Base-by-base conservation (phyloP, 2,113 vertebrate species). In the Odontophorus gujanensis region DNA sequence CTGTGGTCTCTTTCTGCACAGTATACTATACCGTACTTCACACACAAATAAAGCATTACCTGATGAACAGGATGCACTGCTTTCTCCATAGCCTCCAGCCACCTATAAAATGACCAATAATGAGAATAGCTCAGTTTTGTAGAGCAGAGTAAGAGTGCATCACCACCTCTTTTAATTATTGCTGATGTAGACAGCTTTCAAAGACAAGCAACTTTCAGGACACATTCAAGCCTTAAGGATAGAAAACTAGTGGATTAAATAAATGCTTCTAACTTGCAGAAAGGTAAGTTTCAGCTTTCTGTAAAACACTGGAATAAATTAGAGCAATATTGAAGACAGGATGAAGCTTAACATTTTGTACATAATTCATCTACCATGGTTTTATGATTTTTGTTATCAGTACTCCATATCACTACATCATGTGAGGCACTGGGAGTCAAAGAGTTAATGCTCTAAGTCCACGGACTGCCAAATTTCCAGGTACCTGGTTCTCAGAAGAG, bases 21-120 rank as follows among this genome's bases (percentile, higher is more conserved):
- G 16, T 38, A 19, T 74, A 36, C 30, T 72, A 11, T 28, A 38
- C 9, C 5, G n/a, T 18, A 2, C 20, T 74, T 85, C 40, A 50
- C 13, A 48, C 13, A 40, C 47, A 85, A 62, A 53, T 32, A 68
- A 67, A 75, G 4, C 13, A 38, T 94, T 98, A 99, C 99, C 98
- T 98, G 98, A 89, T 96, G 97, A 51, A 98, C 69, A 14, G 99
- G 98, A 94, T 98, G 98, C 67, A 98, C 96, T 8, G 98, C 98
- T 98, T 96, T 98, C 74, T 98, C 97, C 98, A 99, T 98, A 25
- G 98, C 98, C 61, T 99, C 98, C 59, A 99, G 95, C 98, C 99
- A 99, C 88, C 99, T 99, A 55, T 36, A 71, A 97, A 80, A 78
- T 7, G 6, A 97, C 86, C 76, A 86, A 43, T 91, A 34, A 87